Evolutionary conservation across 2,797 vertebrate species (phyloP).

Genomic region (Arctocebus calabarensis): DNA sequence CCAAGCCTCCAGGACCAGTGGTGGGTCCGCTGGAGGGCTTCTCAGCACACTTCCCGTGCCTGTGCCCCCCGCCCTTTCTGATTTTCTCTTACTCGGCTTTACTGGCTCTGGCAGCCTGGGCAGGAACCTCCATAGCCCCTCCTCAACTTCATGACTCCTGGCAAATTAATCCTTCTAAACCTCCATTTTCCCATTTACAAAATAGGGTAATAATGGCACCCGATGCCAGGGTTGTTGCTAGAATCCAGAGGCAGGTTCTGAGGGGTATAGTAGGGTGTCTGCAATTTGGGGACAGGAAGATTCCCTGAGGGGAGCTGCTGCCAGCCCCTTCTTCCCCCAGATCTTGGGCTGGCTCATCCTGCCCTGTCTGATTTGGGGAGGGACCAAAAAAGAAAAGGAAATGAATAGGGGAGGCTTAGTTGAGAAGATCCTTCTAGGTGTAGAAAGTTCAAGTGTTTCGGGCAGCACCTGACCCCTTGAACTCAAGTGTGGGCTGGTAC

Average conservation of each 20-base stretch:
- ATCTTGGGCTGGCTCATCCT: neutral
- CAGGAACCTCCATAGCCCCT: neutral
- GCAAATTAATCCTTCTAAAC: neutral
- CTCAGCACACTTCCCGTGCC: rapidly evolving
- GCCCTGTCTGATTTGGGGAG: neutral
- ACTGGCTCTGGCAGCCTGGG: neutral
- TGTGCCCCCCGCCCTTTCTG: rapidly evolving
- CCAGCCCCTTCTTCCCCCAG: rapidly evolving
- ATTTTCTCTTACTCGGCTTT: neutral
- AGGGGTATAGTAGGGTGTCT: neutral
- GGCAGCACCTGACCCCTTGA: neutral
- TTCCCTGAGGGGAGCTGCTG: neutral
- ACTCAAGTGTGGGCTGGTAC: neutral
- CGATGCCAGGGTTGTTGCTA: neutral
- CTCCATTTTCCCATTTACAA: neutral
- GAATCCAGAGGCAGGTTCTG: neutral
- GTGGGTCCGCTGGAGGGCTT: neutral
- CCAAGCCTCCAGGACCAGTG: neutral
- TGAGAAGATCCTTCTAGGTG: neutral
- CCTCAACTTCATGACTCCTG: neutral
- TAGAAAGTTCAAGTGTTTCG: neutral
- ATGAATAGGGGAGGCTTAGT: neutral
- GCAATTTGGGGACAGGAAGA: neutral
- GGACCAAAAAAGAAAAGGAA: neutral
- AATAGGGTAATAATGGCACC: neutral